Evolutionary conservation across 2,797 vertebrate genomes (phyloP), one percentile per base, ranked within the genome.

Genomic region (Pogoniulus pusillus): DNA sequence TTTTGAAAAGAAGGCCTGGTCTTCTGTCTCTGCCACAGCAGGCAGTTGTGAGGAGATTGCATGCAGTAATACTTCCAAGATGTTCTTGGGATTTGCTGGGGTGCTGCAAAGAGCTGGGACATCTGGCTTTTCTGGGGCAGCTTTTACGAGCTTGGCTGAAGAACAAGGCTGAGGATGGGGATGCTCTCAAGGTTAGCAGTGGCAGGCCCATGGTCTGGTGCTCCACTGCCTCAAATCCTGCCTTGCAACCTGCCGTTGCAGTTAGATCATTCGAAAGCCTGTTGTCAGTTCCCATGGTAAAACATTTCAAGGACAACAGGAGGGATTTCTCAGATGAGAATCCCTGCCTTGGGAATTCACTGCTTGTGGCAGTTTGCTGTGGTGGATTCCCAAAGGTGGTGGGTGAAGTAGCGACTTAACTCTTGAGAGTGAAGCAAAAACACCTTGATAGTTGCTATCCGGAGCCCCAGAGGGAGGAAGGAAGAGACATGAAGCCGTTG

Each of bases 401-500:
- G 81, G 78, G 58, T 88, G 90, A 92, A 90, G 78, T 5, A 63
- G 76, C 53, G 66, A n/a, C 41, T 93, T 91, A 84, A 79, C 81
- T 92, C 87, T 41, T 34, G 59, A 39, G 83, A 85, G 55, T 34
- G 76, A 90, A 86, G 92, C 72, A 41, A 69, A n/a, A 93, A 78
- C 91, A 95, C 93, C 91, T 93, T 95, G 90, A 91, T 93, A 34
- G 53, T 47, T 60, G 47, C 78, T 70, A 23, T 85, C 58, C 10
- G 13, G 91, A 90, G 93, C 82, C 90, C 83, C 53, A 57, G 81
- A 57, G 90, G 90, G 90, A 92, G 95, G 93, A 93, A 94, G 94
- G 95, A 95, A 95, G 94, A 96, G 94, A 94, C 90, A 88, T 88
- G 78, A 93, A 94, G 88, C 93, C 93, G 95, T 94, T 95, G 88